Evolutionary conservation across 2,797 vertebrate genomes (phyloP), one percentile per base, ranked within the genome.

Genomic region (Eutrigla gurnardus): DNA sequence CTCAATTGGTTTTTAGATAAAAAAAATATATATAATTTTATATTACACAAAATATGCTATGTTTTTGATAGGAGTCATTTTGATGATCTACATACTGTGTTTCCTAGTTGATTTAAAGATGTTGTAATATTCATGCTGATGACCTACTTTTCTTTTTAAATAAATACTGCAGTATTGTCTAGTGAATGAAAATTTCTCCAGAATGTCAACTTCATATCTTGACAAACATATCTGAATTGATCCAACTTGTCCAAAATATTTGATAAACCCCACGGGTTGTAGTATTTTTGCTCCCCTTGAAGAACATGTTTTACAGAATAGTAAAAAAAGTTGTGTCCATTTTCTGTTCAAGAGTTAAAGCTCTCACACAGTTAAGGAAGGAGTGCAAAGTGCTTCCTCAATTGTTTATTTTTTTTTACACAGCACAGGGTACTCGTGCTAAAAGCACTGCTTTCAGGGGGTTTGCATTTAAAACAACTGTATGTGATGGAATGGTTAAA

Each of bases 81-180:
- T 55, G 13, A 60, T 54, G 6, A 33, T 35, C 10, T 55, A 50
- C 13, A 54, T 49, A 17, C 36, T n/a, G 64, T 25, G 25, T 25
- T 25, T 25, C 35, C 75, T 62, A 4, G 8, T 70, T 65, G 25
- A 25, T 25, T 67, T 39, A 13, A 59, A 69, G 35, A 79, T 63
- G 46, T 3, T 64, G 4, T 64, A 43, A 78, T 74, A 73, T 64
- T 72, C 14, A 82, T 61, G 18, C 37, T 54, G 52, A 58, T 65
- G 33, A 67, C 40, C 76, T 73, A 73, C 40, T 64, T 78, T 50
- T 47, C n/a, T 45, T 14, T 52, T 18, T 53, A 5, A 66, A 59
- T 37, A 61, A 33, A 79, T 63, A 75, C 17, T 50, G 39, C 25
- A 25, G 37, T 40, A 43, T 68, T 10, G 15, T 61, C 2, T 55